Base-by-base conservation (phyloP, 2,113 vertebrate species). In the Thryonomys swinderianus region DNA sequence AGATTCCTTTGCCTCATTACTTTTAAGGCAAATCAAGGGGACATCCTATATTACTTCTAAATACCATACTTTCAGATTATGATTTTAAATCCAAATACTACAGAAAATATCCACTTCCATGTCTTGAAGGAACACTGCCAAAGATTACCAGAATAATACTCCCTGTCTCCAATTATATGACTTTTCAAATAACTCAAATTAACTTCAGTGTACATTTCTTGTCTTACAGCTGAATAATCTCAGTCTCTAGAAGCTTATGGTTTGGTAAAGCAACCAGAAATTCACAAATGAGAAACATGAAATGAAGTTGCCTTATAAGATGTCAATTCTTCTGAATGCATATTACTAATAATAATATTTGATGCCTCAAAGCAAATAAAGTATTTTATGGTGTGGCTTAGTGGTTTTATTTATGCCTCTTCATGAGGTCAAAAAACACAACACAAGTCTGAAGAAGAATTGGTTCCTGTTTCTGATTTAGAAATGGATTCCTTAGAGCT, bases 301-400 rank as follows among this genome's bases (percentile, higher is more conserved):
- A 34, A 81, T 69, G 7, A 91, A 83, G 9, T 61, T 91, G n/a
- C 57, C 55, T 95, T 91, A 78, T 64, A 92, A 57, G 7, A 74
- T 85, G 27, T 61, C 53, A 78, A 40, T 89, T 91, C 53, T 96
- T 96, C 95, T 92, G 48, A 97, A 91, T 78, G 34, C 25, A 61
- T 62, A 82, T 95, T 80, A 96, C 32, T 48, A 64, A 82, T 25
- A 97, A 81, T 93, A 87, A 88, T 90, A 94, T 97, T 73, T 74
- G 62, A 96, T 96, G 89, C 48, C 96, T 98, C 67, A 79, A 96
- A 76, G 86, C 32, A 97, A 97, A 98, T 96, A 18, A 96, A 97
- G n/a, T 94, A 73, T 73, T 97, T 98, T 95, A 96, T 7, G 13
- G 96, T 97, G 97, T 97, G 84, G 89, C 57, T 96, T 94, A 32